Evolutionary conservation across 2,888 invertebrate genomes (phyloP), one percentile per base, ranked within the genome.

Genomic region (Hydraecia micacea): DNA sequence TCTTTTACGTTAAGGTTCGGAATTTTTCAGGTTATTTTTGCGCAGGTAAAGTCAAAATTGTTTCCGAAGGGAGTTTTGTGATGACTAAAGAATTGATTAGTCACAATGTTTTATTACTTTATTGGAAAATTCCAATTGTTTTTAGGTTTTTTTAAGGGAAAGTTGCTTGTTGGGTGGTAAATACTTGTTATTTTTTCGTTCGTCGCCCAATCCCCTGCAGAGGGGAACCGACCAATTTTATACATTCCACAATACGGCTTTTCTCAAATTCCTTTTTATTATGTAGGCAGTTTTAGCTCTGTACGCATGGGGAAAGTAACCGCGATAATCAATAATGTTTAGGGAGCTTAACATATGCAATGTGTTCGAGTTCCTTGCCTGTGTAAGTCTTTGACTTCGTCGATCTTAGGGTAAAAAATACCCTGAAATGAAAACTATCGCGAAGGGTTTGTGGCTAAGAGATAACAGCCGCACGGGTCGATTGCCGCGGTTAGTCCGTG

Each of bases 11-110:
- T 85, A 89, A 86, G 81, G 87, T 81, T 68, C 13, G 21, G 0
- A 39, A 8, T 74, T 52, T 71, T 72, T 70, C 0, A 11, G 5
- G 15, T 25, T 42, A 67, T 72, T 69, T 80, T 68, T 42, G 4
- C 8, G 21, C 11, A 21, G 67, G 75, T 42, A 78, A 79, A 73
- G 32, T 77, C 71, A 78, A 86, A 70, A 70, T 87, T 79, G 84
- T 75, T 80, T 60, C 21, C 52, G 42, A 87, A 86, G 86, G 85
- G 86, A 87, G 88, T 90, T 90, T 91, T 90, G 91, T 91, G 92
- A 93, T 91, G 91, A 90, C 88, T 88, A 88, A 88, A 86, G 87
- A 94, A 94, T 94, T 93, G 93, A 94, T 94, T 94, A 90, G 92
- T 90, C 88, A 91, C 91, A 90, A 90, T 89, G 89, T 91, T 91